phyloP scores from a whole-genome alignment of 2,888 invertebrate genomes.

The Drosophila demipolita region DNA sequence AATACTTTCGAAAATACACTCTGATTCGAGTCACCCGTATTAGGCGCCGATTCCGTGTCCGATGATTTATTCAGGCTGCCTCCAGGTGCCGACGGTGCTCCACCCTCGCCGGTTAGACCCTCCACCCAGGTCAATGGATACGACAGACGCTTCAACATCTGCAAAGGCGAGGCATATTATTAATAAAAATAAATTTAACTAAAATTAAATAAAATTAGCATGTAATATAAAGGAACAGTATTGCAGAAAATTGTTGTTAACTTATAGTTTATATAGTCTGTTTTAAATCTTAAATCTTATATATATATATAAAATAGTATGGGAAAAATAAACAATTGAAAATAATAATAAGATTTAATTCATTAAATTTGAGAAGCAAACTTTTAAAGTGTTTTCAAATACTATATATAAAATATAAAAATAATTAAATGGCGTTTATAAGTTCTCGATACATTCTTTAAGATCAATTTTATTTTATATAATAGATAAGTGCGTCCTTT shows the following conservation, averaged over 20 bases:
- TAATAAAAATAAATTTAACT: neutral
- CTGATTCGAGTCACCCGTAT: slow-evolving; percentile 87
- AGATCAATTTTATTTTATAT: neutral
- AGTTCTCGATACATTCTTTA: neutral
- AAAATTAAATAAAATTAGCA: neutral
- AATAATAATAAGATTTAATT: neutral
- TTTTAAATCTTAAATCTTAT: neutral
- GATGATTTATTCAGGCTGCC: slow-evolving; percentile 85
- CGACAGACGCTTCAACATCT: slow-evolving; percentile 96
- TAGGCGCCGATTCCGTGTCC: slow-evolving; percentile 85
- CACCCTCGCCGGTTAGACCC: slow-evolving; percentile 91
- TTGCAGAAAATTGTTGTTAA: no score
- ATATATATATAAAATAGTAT: no score
- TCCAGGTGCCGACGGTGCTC: slow-evolving; percentile 85
- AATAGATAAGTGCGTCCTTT: neutral
- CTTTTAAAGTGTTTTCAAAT: no score
- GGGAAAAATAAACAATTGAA: neutral
- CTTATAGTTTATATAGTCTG: neutral
- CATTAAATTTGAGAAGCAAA: no score
- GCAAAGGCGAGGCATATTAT: slow-evolving; percentile 62
- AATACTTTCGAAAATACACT: slow-evolving; percentile 96
- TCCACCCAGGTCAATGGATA: slow-evolving; percentile 97
- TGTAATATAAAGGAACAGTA: no score
- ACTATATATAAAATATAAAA: no score
- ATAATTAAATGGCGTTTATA: neutral